A percentile compares a stretch with the other conserved stretches of the same genome.
Conservation (phyloP, 2,797 vertebrate genomes). For the Sebastes iracundus region DNA sequence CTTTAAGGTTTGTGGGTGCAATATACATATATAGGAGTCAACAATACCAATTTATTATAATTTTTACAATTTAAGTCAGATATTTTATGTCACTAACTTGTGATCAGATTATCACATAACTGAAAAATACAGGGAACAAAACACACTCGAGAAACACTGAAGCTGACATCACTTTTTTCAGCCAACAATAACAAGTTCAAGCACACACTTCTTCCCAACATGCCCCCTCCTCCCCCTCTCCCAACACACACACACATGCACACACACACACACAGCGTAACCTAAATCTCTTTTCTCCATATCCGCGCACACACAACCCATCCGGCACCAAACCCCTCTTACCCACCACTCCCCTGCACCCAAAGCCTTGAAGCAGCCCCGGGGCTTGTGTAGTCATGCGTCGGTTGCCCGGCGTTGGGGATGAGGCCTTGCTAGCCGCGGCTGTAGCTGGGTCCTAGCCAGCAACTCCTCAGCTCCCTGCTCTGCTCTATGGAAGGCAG, state of each 20-base stretch:
- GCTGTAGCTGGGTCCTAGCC: slow-evolving; percentile 78
- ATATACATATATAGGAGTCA: not conserved
- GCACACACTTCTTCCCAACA: slow-evolving; percentile 75
- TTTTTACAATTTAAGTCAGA: not conserved
- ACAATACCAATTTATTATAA: not conserved
- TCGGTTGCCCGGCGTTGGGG: slow-evolving; percentile 64
- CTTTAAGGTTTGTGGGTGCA: not conserved
- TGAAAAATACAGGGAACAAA: slow-evolving; percentile 62
- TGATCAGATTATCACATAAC: slow-evolving; percentile 50
- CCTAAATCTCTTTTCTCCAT: slow-evolving; percentile 43
- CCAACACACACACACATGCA: not conserved
- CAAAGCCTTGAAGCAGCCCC: slow-evolving; percentile 70
- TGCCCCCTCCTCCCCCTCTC: slow-evolving; percentile 56
- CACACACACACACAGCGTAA: slow-evolving; percentile 3
- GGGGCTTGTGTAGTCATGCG: slow-evolving; percentile 71
- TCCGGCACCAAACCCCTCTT: slow-evolving; percentile 66
- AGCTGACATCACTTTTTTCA: slow-evolving; percentile 73
- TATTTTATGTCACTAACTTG: slow-evolving; percentile 32
- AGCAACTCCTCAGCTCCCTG: slow-evolving; percentile 84
- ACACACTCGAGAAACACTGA: slow-evolving; percentile 70
- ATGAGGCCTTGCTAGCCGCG: slow-evolving; percentile 69
- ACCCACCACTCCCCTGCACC: slow-evolving; percentile 76
- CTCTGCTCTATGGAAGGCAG: slow-evolving; percentile 83
- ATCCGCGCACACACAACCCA: slow-evolving; percentile 44
- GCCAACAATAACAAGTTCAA: slow-evolving; percentile 80